Base-by-base conservation (phyloP, 2,888 invertebrate species). In the Drosophila hamatofila region DNA sequence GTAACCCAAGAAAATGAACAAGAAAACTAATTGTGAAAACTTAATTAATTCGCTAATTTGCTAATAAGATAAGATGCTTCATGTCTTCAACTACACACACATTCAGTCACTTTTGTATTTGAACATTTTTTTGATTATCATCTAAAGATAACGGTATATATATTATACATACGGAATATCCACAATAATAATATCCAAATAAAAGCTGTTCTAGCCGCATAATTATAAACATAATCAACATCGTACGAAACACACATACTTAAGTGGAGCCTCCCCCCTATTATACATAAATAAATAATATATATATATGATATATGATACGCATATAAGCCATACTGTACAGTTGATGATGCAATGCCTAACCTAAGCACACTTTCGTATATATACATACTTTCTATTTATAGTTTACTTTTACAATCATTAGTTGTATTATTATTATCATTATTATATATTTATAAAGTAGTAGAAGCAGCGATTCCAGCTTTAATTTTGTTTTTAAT, bases 261-360 rank as follows among this genome's bases (percentile, higher is more conserved):
- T 49, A 69, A 69, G 62, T 59, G 62, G 62, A 62, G 65, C 60
- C 46, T n/a, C 56, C 65, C 39, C 80, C 78, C 78, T 68, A 72
- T 68, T 68, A 61, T 42, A 70, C 44, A 62, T 71, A 71, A 71
- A 69, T 56, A 44, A 57, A 69, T 66, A 56, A 56, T 63, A 75
- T 61, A 71, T 54, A 57, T 46, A 68, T 55, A 69, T 58, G n/a
- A 44, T 58, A 62, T 51, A 72, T 57, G 58, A 72, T 72, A 77
- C 63, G 69, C 78, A 81, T 73, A 81, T 79, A 70, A 79, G 84
- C 84, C 84, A 84, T 83, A 89, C 69, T 84, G 84, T 84, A 84
- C 84, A 84, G 84, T 89, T 88, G 83, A 88, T 71, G 74, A 80
- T 82, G 82, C 89, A 82, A 85, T 80, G 86, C 85, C 78, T 77